These are phyloP conservation scores for Microcebus lehilahytsara DNA, from an alignment of 2,113 vertebrate genomes.

Conservation along the genomic window DNA sequence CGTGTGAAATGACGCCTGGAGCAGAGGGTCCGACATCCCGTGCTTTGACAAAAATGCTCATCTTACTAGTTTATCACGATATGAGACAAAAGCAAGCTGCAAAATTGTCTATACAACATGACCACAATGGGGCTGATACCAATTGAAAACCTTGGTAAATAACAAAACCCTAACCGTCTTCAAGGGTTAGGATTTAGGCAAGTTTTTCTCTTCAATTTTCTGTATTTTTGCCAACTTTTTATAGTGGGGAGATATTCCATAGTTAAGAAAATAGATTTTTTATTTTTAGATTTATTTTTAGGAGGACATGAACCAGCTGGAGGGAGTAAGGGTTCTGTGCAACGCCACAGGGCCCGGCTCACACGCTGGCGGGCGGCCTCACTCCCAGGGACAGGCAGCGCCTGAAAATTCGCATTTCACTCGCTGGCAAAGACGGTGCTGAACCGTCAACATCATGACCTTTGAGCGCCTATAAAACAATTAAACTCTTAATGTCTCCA, in stretches of 20 bases:
- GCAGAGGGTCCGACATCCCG: neutral
- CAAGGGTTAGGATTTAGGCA: neutral
- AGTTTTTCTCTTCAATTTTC: neutral
- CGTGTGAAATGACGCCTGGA: too few species aligned
- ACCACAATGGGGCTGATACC: neutral
- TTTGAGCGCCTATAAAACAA: neutral
- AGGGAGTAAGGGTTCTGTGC: neutral
- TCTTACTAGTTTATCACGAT: neutral
- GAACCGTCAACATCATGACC: neutral
- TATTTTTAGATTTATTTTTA: neutral
- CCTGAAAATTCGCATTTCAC: too few species aligned
- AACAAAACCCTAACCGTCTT: neutral
- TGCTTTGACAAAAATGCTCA: neutral
- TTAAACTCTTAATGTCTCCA: neutral
- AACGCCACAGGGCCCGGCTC: accelerated
- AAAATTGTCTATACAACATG: neutral
- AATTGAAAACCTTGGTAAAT: neutral
- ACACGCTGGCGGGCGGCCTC: accelerated
- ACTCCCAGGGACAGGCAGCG: neutral
- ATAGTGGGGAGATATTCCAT: neutral
- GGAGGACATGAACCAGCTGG: neutral
- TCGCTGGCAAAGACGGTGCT: neutral
- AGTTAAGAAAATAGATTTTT: neutral
- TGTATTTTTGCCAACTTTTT: neutral
- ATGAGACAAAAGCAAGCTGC: neutral